Conservation (phyloP, 2,888 invertebrate genomes). For the Neoaliturus tenellus region DNA sequence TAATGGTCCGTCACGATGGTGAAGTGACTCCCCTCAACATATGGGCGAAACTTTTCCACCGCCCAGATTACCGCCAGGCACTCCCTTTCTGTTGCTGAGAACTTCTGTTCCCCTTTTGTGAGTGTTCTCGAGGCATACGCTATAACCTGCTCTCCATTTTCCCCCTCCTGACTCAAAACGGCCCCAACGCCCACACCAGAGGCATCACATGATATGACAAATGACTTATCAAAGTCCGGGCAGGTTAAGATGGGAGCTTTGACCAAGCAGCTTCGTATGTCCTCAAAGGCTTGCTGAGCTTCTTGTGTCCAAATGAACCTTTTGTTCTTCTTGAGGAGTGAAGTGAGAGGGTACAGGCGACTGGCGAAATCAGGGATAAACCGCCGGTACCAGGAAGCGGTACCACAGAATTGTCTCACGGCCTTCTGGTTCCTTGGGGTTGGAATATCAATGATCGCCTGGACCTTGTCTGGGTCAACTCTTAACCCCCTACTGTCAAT, state of each 20-base stretch:
- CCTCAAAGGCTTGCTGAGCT: not conserved
- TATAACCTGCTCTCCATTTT: slow-evolving; percentile 62
- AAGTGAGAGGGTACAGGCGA: slow-evolving; percentile 44
- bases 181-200: slow-evolving; percentile 40
- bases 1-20: slow-evolving; percentile 66
- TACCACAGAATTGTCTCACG: slow-evolving; percentile 56
- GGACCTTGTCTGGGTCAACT: slow-evolving; percentile 56
- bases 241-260: slow-evolving; percentile 50
- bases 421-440: slow-evolving; percentile 28
- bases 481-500: slow-evolving; percentile 46
- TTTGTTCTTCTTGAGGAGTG: slow-evolving; percentile 60
- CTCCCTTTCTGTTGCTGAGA: slow-evolving; percentile 53
- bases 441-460: slow-evolving; percentile 51
- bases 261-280: slow-evolving; percentile 12
- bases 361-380: slow-evolving; percentile 65
- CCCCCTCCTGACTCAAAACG: slow-evolving; percentile 61
- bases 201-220: not conserved
- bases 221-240: not conserved
- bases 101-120: slow-evolving; percentile 61
- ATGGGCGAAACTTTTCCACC: slow-evolving; percentile 62
- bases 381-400: slow-evolving; percentile 62
- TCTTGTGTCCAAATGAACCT: slow-evolving; percentile 29
- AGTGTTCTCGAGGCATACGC: slow-evolving; percentile 64
- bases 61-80: slow-evolving; percentile 60
- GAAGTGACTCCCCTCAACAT: slow-evolving; percentile 65